These are phyloP conservation scores for Chelon labrosus DNA, from an alignment of 2,797 vertebrate species.

Conservation along the genomic window DNA sequence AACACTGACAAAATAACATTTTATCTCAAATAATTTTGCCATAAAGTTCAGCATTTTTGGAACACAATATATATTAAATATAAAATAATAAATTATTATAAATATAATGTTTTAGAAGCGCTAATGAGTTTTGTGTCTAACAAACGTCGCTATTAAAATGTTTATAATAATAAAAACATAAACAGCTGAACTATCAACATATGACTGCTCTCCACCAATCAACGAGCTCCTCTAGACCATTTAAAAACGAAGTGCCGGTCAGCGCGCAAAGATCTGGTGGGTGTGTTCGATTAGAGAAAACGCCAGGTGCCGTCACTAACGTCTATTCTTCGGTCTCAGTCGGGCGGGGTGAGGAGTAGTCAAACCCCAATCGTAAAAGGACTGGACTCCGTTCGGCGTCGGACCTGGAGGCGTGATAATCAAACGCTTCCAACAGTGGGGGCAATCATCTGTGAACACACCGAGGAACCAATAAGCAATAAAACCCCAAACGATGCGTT, in stretches of 20 bases:
- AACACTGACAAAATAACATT: too few species aligned
- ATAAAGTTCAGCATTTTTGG: neutral
- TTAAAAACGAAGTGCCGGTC: constrained; percentile 95
- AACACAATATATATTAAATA: too few species aligned
- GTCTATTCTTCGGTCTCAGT: constrained; percentile 21
- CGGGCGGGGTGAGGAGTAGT: constrained; percentile 49
- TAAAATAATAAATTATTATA: neutral
- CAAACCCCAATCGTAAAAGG: neutral
- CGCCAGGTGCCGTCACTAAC: constrained; percentile 5
- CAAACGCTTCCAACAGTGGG: constrained; percentile 36
- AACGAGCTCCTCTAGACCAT: constrained; percentile 88
- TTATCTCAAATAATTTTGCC: neutral
- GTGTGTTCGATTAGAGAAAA: constrained; percentile 59
- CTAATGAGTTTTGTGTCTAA: neutral
- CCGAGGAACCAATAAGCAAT: constrained; percentile 56
- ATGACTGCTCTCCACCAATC: constrained; percentile 79
- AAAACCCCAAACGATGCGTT: constrained; percentile 14
- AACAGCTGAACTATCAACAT: constrained; percentile 55
- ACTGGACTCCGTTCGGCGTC: neutral
- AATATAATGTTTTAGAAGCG: accelerated
- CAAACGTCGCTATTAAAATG: constrained; percentile 17
- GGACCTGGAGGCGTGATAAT: constrained; percentile 9
- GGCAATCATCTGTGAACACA: constrained; percentile 52
- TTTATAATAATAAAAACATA: constrained; percentile 53
- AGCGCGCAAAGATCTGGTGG: constrained; percentile 79